Evolutionary conservation across 1,140 invertebrate species (phyloP), one percentile per base, ranked within the genome.

Genomic region (Panulirus ornatus): DNA sequence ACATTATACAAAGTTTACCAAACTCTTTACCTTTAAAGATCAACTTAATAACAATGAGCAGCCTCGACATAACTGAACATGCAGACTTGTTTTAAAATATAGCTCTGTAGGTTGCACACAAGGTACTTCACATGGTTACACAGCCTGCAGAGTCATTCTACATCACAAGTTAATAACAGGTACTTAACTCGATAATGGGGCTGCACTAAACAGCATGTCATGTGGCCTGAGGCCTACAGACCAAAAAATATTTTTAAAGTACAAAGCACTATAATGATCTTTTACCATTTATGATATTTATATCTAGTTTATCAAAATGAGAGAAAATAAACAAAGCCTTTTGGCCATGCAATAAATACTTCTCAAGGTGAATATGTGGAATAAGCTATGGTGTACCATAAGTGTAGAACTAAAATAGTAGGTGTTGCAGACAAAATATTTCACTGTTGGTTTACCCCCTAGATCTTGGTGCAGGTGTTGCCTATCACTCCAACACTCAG

Each of bases 401-500:
- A 30, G 58, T 66, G 58, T 66, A 27, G n/a, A 47, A 66, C n/a
- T 66, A 30, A 66, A 66, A 66, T 0, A 66, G 14, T 58, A 66
- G 30, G 22, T 66, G 27, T 66, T 66, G 58, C 58, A 66, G 44
- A 47, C 58, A 30, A 8, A 66, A 66, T 30, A 66, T 27, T 22
- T 6, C 11, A 11, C 30, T 27, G 27, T 66, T 70, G 58, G 14
- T 70, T 66, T 84, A 84, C 81, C 81, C 81, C 81, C 81, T 84
- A 66, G 40, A 38, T 75, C 71, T 75, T 66, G 58, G 27, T 58
- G 78, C 42, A 30, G 58, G 63, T 71, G 63, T 84, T 71, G 81
- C 42, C 47, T 44, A 42, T 38, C 14, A 19, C 71, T 19, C 36
- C 71, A 38, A 75, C 71, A 38, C 36, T 75, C 71, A 75, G 71